These are phyloP conservation scores for Eretmochelys imbricata DNA, from an alignment of 2,113 vertebrate genomes.

Conservation along the genomic window DNA sequence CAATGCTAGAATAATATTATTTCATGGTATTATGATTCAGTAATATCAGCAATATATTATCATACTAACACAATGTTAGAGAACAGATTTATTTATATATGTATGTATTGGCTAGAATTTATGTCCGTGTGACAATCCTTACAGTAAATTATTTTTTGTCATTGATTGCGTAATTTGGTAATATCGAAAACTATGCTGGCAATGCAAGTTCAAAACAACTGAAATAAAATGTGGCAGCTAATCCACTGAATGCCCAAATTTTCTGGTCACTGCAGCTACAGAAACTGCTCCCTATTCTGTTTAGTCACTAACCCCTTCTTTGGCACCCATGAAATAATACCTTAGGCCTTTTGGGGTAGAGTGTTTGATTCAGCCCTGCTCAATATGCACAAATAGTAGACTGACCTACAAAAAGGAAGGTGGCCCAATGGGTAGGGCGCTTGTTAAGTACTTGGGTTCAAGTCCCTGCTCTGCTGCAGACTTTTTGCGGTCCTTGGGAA, in stretches of 20 bases:
- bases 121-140: neutral
- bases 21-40: neutral
- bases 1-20: neutral
- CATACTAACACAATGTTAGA: neutral
- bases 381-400: neutral
- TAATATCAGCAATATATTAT: neutral
- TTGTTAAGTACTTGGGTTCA: neutral
- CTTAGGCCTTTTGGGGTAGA: neutral
- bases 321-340: neutral
- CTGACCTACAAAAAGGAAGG: neutral
- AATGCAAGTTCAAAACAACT: neutral
- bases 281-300: neutral
- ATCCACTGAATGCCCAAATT: neutral
- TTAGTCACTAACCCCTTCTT: neutral
- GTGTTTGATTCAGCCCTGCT: neutral
- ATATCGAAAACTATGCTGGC: neutral
- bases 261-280: neutral
- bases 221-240: neutral
- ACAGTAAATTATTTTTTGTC: neutral
- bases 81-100: neutral
- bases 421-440: neutral
- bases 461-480: neutral
- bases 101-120: neutral
- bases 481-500: neutral
- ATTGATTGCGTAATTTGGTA: neutral